phyloP scores from a whole-genome alignment of 1,140 invertebrate species.

The Bradynema listronoti region DNA sequence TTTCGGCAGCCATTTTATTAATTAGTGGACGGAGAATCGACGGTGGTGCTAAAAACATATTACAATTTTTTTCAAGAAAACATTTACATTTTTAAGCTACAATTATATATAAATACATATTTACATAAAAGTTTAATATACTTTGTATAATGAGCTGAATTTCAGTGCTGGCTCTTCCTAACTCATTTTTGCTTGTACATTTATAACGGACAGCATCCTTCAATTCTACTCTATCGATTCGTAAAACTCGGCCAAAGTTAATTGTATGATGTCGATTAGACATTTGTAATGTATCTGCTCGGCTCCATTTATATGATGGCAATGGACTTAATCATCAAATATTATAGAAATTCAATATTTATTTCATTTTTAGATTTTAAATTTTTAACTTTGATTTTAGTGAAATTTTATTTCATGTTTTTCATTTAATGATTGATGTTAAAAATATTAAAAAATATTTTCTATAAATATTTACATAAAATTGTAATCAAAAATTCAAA shows the following conservation, averaged over 20 bases:
- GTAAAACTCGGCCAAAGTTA: constrained; percentile 39
- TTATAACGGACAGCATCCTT: constrained; percentile 33
- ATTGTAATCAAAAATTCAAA: no score
- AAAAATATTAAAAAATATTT: no score
- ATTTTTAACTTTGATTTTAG: no score
- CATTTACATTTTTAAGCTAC: not conserved
- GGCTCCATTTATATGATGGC: constrained; percentile 33
- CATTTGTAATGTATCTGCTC: constrained; percentile 31
- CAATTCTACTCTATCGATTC: constrained; percentile 30
- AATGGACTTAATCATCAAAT: constrained; percentile 35
- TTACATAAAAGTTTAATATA: no score
- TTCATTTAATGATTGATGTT: no score
- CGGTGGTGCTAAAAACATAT: constrained; percentile 41
- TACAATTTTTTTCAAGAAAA: constrained; percentile 4
- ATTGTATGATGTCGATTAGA: constrained; percentile 30
- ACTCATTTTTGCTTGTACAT: constrained; percentile 32
- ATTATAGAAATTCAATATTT: constrained; percentile 11
- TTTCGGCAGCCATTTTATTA: constrained; percentile 25
- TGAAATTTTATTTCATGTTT: no score
- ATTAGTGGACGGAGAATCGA: constrained; percentile 25
- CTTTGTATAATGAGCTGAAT: constrained; percentile 39
- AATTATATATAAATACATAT: no score
- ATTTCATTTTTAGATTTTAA: constrained; percentile 1
- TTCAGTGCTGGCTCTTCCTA: constrained; percentile 34
- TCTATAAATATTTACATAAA: no score